phyloP scores from a whole-genome alignment of 1,140 invertebrate genomes.

The Tetragnatha versicolor region DNA sequence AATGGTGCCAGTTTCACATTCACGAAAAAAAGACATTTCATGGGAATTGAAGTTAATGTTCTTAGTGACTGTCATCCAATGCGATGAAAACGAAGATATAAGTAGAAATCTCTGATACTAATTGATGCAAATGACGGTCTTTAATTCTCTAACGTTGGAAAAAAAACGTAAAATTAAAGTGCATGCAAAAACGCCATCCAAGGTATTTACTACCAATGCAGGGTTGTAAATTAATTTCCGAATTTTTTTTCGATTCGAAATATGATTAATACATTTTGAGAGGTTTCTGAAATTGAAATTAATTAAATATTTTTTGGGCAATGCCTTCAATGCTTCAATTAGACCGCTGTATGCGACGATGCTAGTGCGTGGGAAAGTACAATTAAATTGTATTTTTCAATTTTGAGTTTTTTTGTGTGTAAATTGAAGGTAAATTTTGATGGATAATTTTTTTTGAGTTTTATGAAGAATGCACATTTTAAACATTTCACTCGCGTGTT shows the following conservation, averaged over 20 bases:
- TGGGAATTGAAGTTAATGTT: background rate
- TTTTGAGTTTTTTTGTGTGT: too few species aligned
- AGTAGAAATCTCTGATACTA: background rate
- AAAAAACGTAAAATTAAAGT: background rate
- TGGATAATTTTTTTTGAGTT: too few species aligned
- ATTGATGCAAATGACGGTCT: background rate
- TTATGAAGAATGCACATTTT: too few species aligned
- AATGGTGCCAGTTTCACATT: too few species aligned
- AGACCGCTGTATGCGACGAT: too few species aligned
- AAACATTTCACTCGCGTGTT: too few species aligned
- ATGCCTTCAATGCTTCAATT: constrained; percentile 2
- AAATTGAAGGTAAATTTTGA: too few species aligned
- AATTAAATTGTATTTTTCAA: too few species aligned
- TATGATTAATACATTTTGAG: background rate
- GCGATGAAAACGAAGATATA: background rate
- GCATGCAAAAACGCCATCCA: constrained; percentile 5
- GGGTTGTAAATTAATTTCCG: background rate
- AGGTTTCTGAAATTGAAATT: background rate
- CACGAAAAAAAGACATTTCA: background rate
- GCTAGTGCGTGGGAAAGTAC: too few species aligned
- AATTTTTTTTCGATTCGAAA: background rate
- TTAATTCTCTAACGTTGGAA: background rate
- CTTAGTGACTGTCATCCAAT: background rate
- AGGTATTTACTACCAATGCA: background rate
- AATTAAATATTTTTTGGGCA: constrained; percentile 6